A percentile compares a stretch with the other conserved stretches of the same genome.
phyloP scores from a whole-genome alignment of 2,888 invertebrate species.

The Frankliniella fusca region DNA sequence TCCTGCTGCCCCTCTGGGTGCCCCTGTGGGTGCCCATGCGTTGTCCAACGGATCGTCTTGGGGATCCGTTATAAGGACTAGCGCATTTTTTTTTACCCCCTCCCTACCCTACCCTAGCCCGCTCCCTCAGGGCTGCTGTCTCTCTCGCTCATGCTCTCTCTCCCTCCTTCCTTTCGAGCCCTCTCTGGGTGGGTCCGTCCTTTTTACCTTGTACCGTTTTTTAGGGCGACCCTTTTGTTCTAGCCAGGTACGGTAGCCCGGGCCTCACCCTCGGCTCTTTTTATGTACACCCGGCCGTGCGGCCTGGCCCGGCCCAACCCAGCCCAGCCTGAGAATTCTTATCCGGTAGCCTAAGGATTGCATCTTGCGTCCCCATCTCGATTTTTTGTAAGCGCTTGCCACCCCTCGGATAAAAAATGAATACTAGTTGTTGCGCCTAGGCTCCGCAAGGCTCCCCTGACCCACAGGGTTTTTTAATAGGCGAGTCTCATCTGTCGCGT shows the following conservation, averaged over 20 bases:
- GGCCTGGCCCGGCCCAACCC: not conserved
- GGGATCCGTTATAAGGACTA: constrained; percentile 15
- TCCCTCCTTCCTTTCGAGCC: not conserved
- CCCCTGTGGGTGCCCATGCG: not conserved
- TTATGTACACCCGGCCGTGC: not conserved
- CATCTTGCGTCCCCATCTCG: constrained; percentile 21
- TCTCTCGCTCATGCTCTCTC: not conserved
- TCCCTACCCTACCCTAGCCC: not conserved
- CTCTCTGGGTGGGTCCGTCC: not conserved
- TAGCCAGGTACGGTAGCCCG: not conserved
- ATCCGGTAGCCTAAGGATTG: constrained; percentile 21
- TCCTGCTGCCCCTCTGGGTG: too few species aligned
- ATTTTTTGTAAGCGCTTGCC: constrained; percentile 10
- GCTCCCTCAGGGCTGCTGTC: not conserved
- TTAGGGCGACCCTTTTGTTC: constrained; percentile 11
- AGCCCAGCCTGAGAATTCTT: constrained; percentile 15
- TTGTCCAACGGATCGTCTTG: not conserved
- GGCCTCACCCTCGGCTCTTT: constrained; percentile 20
- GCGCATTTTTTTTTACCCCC: not conserved
- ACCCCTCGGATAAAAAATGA: constrained; percentile 23
- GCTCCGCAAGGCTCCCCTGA: not conserved
- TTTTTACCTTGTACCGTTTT: constrained; percentile 5
- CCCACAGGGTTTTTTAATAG: constrained; percentile 24
- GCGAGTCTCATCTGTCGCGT: constrained; percentile 10
- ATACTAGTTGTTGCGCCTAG: constrained; percentile 6